Evolutionary conservation across 2,888 invertebrate species (phyloP).

Genomic region (Melanotus villosus): DNA sequence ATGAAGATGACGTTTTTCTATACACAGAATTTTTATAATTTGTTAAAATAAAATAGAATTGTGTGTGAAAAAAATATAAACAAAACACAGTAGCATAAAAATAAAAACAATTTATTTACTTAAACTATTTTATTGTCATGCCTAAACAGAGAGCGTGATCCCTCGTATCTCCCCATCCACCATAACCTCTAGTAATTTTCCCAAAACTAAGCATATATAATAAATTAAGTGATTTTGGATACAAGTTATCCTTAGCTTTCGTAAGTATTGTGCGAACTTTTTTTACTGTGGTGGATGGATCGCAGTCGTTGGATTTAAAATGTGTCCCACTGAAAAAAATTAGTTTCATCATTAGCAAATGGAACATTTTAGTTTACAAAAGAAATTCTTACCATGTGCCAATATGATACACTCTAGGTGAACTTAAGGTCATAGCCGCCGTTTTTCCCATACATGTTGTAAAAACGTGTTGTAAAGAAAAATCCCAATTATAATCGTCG

Average conservation of each 20-base stretch:
- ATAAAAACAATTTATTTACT: no score
- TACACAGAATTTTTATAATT: no score
- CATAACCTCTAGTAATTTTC: constrained; percentile 63
- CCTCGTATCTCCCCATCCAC: constrained; percentile 77
- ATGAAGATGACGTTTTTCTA: no score
- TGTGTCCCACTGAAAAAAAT: constrained; percentile 69
- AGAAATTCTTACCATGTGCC: constrained; percentile 66
- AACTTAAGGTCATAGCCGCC: constrained; percentile 68
- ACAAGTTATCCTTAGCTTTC: neutral
- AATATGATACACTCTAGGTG: constrained; percentile 75
- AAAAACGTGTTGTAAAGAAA: constrained; percentile 68
- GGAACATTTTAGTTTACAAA: constrained; percentile 8
- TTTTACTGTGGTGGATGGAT: constrained; percentile 55
- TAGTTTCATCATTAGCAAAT: neutral
- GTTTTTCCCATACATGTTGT: constrained; percentile 62
- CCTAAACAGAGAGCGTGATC: constrained; percentile 75
- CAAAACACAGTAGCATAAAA: no score
- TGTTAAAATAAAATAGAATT: no score
- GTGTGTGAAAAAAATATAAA: no score
- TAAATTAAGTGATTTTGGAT: constrained; percentile 45
- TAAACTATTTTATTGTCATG: neutral
- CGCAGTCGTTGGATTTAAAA: constrained; percentile 68
- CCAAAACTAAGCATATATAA: neutral
- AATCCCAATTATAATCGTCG: constrained; percentile 81
- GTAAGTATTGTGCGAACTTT: neutral